Percentiles rank a stretch among this genome's conserved stretches.
Evolutionary conservation across 2,888 invertebrate species (phyloP).

Genomic region (Tetragonula carbonaria): DNA sequence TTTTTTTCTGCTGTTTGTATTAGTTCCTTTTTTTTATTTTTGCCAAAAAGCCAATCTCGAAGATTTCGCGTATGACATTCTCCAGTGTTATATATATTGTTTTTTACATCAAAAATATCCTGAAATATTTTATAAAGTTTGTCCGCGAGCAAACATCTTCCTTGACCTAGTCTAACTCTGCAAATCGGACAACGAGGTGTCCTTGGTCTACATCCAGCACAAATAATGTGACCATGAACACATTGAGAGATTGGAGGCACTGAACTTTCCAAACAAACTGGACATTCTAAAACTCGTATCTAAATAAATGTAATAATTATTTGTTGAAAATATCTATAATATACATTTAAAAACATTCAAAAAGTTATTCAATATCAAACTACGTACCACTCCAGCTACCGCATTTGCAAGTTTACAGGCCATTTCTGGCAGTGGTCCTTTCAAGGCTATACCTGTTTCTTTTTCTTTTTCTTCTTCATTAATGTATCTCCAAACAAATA

Average conservation of each 20-base stretch:
- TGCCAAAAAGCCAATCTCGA: slow-evolving; percentile 73
- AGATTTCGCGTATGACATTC: slow-evolving; percentile 44
- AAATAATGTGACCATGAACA: slow-evolving; percentile 87
- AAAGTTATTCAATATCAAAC: not conserved
- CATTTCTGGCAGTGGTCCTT: slow-evolving; percentile 80
- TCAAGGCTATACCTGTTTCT: slow-evolving; percentile 69
- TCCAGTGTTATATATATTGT: slow-evolving; percentile 4
- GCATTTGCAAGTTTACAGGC: slow-evolving; percentile 78
- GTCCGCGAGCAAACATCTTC: slow-evolving; percentile 81
- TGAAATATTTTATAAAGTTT: slow-evolving; percentile 78
- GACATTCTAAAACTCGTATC: slow-evolving; percentile 85
- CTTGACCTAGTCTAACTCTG: slow-evolving; percentile 84
- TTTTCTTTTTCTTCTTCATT: slow-evolving; percentile 52
- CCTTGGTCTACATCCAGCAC: slow-evolving; percentile 86
- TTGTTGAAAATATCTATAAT: not conserved
- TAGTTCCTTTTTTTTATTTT: slow-evolving; percentile 30
- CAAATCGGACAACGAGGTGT: slow-evolving; percentile 87
- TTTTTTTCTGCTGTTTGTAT: slow-evolving; percentile 6
- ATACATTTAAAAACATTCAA: not conserved
- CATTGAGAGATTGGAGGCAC: slow-evolving; percentile 87
- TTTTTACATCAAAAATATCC: slow-evolving; percentile 74
- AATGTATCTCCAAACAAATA: slow-evolving; percentile 78
- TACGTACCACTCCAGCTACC: slow-evolving; percentile 76
- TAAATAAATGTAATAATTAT: slow-evolving; percentile 31
- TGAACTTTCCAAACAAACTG: slow-evolving; percentile 88